Conservation (phyloP, 2,797 vertebrate species). For the Trachurus trachurus region DNA sequence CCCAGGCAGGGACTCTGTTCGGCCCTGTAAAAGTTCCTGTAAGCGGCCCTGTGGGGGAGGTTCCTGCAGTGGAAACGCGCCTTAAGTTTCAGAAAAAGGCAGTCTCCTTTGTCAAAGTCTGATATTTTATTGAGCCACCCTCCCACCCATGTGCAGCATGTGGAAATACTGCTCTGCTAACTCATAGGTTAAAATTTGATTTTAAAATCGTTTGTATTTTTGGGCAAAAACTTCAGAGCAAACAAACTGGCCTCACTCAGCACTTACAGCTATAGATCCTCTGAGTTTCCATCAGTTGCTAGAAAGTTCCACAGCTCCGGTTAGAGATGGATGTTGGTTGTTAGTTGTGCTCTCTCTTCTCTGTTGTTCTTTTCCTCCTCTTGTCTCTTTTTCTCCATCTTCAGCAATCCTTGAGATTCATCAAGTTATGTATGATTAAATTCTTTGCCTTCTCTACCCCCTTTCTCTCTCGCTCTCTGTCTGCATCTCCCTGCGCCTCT, state of each 20-base stretch:
- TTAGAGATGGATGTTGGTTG: background rate
- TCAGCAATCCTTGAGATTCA: constrained; percentile 43
- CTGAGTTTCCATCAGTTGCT: background rate
- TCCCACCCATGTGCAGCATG: background rate
- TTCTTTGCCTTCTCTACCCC: background rate
- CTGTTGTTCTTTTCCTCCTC: constrained; percentile 15
- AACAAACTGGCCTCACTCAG: background rate
- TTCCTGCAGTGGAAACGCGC: no score
- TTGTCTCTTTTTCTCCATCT: constrained; percentile 27
- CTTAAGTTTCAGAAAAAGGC: no score
- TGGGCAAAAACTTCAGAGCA: background rate
- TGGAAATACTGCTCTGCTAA: background rate
- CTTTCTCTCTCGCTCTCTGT: constrained; percentile 14
- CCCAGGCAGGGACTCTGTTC: no score
- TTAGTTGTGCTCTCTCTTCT: background rate
- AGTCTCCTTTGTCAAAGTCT: no score
- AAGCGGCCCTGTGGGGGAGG: no score
- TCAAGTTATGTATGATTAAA: constrained; percentile 24
- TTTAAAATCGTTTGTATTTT: background rate
- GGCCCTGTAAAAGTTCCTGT: no score
- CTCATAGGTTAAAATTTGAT: background rate
- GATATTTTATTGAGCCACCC: no score
- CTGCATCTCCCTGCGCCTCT: constrained; percentile 30
- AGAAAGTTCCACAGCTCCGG: background rate
- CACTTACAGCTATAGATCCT: background rate